A percentile compares a stretch with the other conserved stretches of the same genome.
Conservation (phyloP, 2,888 invertebrate species). For the Iphiclides podalirius region DNA sequence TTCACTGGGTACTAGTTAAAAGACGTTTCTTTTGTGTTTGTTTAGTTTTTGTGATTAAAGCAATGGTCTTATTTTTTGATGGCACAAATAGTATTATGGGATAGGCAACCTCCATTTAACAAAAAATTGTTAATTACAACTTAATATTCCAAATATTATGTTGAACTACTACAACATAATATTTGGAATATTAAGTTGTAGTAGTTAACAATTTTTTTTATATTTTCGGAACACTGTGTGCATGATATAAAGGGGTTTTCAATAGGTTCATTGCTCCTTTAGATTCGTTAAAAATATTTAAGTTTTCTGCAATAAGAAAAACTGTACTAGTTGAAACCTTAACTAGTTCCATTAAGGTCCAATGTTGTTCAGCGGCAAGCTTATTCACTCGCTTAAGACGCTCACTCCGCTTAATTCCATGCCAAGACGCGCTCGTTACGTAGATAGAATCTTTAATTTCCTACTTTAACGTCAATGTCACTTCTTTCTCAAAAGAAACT, state of each 20-base stretch:
- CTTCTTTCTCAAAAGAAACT: constrained; percentile 18
- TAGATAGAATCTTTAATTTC: constrained; percentile 75
- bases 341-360: neutral
- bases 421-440: constrained; percentile 55
- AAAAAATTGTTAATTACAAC: too few species aligned
- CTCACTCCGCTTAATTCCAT: constrained; percentile 30
- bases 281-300: constrained; percentile 1
- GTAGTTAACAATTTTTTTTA: too few species aligned
- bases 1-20: too few species aligned
- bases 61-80: too few species aligned
- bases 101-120: too few species aligned
- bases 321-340: constrained; percentile 2
- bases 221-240: too few species aligned
- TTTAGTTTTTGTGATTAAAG: too few species aligned
- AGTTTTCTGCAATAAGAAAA: neutral
- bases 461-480: constrained; percentile 35
- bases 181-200: too few species aligned
- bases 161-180: too few species aligned
- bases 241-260: neutral
- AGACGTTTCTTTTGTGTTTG: too few species aligned
- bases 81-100: too few species aligned
- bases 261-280: neutral
- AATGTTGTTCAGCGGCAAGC: neutral
- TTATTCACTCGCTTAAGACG: constrained; percentile 9
- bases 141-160: too few species aligned